Percentiles rank a stretch among this genome's conserved stretches.
These are phyloP conservation scores for Heliopora coerulea DNA, from an alignment of 92 coral and sea anemone genomes.

Conservation along the genomic window DNA sequence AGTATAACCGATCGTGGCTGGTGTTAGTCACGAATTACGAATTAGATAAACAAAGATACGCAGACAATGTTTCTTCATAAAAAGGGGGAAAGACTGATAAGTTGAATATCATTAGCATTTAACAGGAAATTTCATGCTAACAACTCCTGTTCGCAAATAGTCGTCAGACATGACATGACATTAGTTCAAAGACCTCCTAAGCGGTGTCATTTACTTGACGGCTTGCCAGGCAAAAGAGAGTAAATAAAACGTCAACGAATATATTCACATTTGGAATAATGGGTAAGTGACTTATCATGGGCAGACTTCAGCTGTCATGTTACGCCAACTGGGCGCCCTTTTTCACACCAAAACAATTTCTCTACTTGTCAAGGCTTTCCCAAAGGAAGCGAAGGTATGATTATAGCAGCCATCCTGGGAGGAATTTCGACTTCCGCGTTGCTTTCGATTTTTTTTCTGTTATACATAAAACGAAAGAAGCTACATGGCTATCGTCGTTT, in stretches of 20 bases:
- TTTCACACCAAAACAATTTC: no score
- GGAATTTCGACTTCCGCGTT: neutral
- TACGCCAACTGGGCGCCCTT: no score
- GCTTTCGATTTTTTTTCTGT: neutral
- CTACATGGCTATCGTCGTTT: constrained; percentile 1
- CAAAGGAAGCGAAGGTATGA: constrained; percentile 6
- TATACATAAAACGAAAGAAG: constrained; percentile 16
- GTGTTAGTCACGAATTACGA: no score
- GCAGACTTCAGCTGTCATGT: no score
- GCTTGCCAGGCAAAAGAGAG: neutral
- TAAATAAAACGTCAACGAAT: neutral
- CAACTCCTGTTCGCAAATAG: no score
- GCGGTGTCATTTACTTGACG: no score
- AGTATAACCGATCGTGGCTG: no score
- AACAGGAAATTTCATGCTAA: constrained; percentile 4
- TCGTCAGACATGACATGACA: no score
- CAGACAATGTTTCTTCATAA: neutral
- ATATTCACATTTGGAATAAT: neutral
- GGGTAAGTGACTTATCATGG: constrained; percentile 8
- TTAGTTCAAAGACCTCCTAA: no score
- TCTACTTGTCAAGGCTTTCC: constrained; percentile 12
- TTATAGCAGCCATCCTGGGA: constrained; percentile 10
- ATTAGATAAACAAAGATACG: neutral
- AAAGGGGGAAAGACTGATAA: neutral
- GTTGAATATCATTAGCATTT: neutral